phyloP scores from a whole-genome alignment of 2,113 vertebrate species.

The Catharus bicknelli region DNA sequence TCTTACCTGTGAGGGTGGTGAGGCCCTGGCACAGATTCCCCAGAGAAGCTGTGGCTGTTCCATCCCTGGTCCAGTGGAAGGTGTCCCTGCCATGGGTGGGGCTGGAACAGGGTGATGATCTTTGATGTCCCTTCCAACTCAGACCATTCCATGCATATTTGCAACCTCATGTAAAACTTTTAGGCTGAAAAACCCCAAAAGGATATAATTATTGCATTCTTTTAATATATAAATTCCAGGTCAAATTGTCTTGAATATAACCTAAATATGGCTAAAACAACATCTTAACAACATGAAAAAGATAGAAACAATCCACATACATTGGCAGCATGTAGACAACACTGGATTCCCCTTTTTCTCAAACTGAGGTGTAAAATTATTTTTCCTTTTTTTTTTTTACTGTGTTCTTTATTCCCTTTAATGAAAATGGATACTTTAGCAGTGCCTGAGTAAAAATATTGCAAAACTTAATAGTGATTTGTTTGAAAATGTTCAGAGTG shows the following conservation, averaged over 20 bases:
- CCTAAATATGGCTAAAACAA: background rate
- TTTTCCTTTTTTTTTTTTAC: fast-evolving
- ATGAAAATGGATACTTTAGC: background rate
- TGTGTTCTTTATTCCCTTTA: background rate
- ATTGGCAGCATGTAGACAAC: background rate
- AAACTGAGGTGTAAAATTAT: background rate
- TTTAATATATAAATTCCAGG: background rate
- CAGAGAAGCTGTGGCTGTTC: fast-evolving
- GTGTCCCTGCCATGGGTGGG: no score
- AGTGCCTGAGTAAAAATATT: background rate
- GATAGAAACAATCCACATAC: background rate
- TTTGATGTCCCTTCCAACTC: background rate
- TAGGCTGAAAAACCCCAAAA: fast-evolving
- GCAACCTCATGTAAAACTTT: background rate
- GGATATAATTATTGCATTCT: background rate
- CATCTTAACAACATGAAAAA: background rate
- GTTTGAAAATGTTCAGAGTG: background rate
- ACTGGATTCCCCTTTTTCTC: background rate
- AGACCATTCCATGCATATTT: background rate
- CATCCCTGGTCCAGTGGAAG: background rate
- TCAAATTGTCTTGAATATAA: background rate
- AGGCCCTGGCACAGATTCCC: background rate
- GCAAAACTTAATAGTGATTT: background rate
- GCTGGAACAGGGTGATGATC: no score
- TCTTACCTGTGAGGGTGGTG: background rate